Conservation (phyloP, 2,888 invertebrate genomes). For the Amiota communis region DNA sequence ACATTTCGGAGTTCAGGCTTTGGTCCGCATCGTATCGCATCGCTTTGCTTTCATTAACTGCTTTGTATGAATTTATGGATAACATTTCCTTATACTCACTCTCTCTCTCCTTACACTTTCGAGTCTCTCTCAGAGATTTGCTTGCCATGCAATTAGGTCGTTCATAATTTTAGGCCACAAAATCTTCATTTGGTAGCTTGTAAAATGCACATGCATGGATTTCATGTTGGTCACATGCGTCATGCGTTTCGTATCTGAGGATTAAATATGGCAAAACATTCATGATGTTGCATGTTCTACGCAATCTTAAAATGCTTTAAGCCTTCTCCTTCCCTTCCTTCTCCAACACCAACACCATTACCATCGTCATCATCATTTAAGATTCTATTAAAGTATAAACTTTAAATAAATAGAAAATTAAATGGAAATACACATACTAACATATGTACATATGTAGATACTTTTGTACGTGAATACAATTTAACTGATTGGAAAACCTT, state of each 20-base stretch:
- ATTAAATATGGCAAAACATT: too few relatives aligned
- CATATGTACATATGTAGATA: not conserved
- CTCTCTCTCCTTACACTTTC: not conserved
- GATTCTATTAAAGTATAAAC: too few relatives aligned
- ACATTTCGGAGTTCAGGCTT: not conserved
- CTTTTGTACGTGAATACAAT: not conserved
- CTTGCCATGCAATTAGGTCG: slow-evolving; percentile 16
- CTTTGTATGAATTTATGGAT: not conserved
- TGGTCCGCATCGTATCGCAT: too few relatives aligned
- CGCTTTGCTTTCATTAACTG: too few relatives aligned
- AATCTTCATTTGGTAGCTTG: not conserved
- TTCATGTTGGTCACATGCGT: not conserved
- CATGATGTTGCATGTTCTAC: not conserved
- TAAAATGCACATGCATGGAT: not conserved
- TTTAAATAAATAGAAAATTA: too few relatives aligned
- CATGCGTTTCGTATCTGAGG: too few relatives aligned
- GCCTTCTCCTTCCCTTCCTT: too few relatives aligned
- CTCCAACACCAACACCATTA: not conserved
- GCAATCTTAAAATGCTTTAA: not conserved
- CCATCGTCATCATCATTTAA: too few relatives aligned
- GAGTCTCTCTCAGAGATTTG: not conserved
- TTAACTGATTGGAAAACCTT: slow-evolving; percentile 20
- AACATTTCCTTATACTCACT: not conserved
- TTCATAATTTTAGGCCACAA: slow-evolving; percentile 9
- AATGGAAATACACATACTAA: not conserved